Conservation (phyloP, 2,888 invertebrate genomes). For the Platycheirus albimanus region DNA sequence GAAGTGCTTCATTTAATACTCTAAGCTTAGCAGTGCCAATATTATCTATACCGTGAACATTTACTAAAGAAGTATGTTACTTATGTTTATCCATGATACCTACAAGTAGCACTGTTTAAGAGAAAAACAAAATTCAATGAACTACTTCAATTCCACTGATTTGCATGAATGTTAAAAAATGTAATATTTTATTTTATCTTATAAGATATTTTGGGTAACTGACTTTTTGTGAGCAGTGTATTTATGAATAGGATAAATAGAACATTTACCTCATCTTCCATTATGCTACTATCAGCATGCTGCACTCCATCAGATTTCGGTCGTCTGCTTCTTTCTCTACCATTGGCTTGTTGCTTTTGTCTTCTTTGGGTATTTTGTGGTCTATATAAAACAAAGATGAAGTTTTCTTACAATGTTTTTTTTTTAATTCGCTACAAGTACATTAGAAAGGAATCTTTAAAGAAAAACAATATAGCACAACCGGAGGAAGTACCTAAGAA, state of each 20-base stretch:
- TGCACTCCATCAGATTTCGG: conserved; percentile 81
- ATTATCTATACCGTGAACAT: no score
- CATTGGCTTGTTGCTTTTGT: conserved; percentile 80
- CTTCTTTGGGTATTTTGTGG: conserved; percentile 78
- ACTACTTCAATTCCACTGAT: no score
- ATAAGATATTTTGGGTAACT: no score
- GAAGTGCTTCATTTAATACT: no score
- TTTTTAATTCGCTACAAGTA: no score
- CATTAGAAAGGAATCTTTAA: neutral
- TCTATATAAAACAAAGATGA: conserved; percentile 74
- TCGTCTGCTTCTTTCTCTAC: conserved; percentile 80
- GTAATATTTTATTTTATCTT: no score
- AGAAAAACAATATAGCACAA: neutral
- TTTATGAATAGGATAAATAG: neutral
- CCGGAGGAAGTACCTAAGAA: conserved; percentile 4
- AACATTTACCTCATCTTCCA: conserved; percentile 82
- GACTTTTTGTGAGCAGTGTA: conserved; percentile 27
- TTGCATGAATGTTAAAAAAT: no score
- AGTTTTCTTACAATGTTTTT: conserved; percentile 12
- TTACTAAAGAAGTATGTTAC: no score
- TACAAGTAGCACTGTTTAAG: no score
- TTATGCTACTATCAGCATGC: conserved; percentile 81
- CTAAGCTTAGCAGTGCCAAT: no score
- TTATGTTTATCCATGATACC: no score
- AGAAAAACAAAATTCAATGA: no score